phyloP scores from a whole-genome alignment of 2,113 vertebrate genomes.

The Morone chrysops region DNA sequence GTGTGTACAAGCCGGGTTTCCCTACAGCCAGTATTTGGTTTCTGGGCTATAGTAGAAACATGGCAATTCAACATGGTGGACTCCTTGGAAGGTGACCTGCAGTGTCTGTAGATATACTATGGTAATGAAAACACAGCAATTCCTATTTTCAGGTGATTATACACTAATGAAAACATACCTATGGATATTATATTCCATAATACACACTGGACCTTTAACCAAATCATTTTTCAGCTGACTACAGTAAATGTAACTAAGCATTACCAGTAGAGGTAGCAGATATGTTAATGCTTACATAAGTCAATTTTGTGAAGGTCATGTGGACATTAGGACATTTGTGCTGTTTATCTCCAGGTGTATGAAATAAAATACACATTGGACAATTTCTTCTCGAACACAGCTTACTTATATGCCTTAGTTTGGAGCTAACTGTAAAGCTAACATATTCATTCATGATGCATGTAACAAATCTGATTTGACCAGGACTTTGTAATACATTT shows the following conservation, averaged over 20 bases:
- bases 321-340: not conserved
- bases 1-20: too few relatives aligned
- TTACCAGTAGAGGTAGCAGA: too few relatives aligned
- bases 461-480: not conserved
- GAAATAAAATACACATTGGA: not conserved
- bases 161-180: too few relatives aligned
- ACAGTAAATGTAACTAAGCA: not conserved
- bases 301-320: not conserved
- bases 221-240: not conserved
- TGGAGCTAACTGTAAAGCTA: not conserved
- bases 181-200: too few relatives aligned
- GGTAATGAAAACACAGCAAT: too few relatives aligned
- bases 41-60: too few relatives aligned
- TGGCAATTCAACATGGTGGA: too few relatives aligned
- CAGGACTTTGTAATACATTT: not conserved
- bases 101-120: too few relatives aligned
- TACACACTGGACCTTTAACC: too few relatives aligned
- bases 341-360: not conserved
- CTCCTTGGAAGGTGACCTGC: too few relatives aligned
- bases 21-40: too few relatives aligned
- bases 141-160: too few relatives aligned
- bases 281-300: not conserved
- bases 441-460: not conserved
- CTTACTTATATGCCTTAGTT: not conserved
- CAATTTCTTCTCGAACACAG: not conserved